Base-by-base conservation (phyloP, 2,888 invertebrate genomes). In the Stenoptilia bipunctidactyla region DNA sequence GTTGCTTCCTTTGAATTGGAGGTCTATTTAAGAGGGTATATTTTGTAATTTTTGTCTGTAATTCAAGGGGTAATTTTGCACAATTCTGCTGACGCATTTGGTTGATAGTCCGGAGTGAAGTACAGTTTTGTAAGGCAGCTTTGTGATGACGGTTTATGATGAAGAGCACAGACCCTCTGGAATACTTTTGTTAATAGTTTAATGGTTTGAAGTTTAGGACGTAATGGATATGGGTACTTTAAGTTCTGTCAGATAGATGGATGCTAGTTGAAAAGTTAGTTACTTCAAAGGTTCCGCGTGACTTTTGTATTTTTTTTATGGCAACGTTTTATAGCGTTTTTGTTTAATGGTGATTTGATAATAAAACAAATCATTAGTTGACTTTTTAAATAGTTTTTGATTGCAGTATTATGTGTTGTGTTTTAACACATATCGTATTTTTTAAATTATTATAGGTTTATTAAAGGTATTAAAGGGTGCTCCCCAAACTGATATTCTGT, bases 1-100 rank as follows among this genome's bases (percentile, higher is more conserved):
- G 27, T 8, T 30, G 30, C 15, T 12, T 33, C 40, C 39, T 40
- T 8, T 3, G n/a, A 30, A 10, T 12, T n/a, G 30, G 30, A 12
- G 30, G n/a, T 30, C 30, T 8, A 2, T 10, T 10, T 30, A 30
- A 30, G 30, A 9, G 10, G 3, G 2, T 9, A 12, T 30, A 30
- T 30, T 30, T 30, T 54, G 55, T 60, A 60, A 61, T 69, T 71
- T 71, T 68, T 71, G 66, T 62, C 59, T 56, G 66, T 67, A 67
- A 65, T 57, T 58, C 58, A 61, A 52, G 61, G 60, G 66, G 64
- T 61, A 66, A 66, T 57, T n/a, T 66, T 75, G 71, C 64, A 66
- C 73, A 74, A 74, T 74, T 62, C 52, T 60, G 79, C 77, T 79
- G 77, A 79, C 79, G 76, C 80, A 82, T 79, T 72, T 70, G 63